A percentile compares a stretch with the other conserved stretches of the same genome.
These are phyloP conservation scores for Zoroaster sp. DNA, from an alignment of 53 echinoderm and acorn worm species.

Conservation along the genomic window DNA sequence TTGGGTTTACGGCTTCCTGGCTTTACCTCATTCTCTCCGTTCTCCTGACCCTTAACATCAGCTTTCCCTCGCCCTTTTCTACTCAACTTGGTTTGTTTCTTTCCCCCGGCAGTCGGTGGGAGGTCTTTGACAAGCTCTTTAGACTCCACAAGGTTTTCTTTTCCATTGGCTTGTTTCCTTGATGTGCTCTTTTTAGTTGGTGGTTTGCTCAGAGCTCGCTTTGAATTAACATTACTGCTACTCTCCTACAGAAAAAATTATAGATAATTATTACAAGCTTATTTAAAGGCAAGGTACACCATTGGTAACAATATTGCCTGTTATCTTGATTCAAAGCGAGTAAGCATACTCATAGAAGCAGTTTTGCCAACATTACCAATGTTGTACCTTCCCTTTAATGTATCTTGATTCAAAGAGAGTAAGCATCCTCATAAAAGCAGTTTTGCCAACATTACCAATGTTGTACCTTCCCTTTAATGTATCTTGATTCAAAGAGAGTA, in stretches of 20 bases:
- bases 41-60: not conserved
- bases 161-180: not conserved
- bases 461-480: no score
- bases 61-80: not conserved
- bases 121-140: not conserved
- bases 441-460: no score
- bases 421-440: no score
- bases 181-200: not conserved
- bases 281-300: no score
- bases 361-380: no score
- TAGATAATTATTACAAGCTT: not conserved
- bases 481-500: no score
- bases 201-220: not conserved
- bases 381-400: no score
- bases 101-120: not conserved
- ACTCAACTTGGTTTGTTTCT: not conserved
- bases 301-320: no score
- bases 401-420: no score
- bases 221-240: not conserved
- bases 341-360: no score
- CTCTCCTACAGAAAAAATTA: not conserved
- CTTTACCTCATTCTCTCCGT: not conserved
- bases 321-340: no score
- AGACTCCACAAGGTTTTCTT: not conserved
- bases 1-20: not conserved